Conservation (phyloP, 2,113 vertebrate species). For the Malurus melanocephalus region DNA sequence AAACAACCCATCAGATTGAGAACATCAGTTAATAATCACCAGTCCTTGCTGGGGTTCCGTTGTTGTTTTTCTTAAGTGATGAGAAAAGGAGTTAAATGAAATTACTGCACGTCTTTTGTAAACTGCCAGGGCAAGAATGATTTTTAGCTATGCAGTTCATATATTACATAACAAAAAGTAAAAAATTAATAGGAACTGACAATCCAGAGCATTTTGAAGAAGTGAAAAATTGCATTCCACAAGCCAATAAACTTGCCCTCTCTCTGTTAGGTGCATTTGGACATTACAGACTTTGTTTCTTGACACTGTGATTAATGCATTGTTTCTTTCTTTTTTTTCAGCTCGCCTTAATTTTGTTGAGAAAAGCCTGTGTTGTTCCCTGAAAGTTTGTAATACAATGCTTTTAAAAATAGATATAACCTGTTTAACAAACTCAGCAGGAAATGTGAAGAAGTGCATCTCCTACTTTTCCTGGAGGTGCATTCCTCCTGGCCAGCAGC, state of each 20-base stretch:
- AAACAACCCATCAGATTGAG: background rate
- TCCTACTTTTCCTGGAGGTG: constrained; percentile 66
- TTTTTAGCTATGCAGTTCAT: background rate
- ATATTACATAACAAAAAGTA: constrained; percentile 35
- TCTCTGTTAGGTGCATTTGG: background rate
- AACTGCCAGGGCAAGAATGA: constrained; percentile 1
- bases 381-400: constrained; percentile 30
- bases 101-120: background rate
- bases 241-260: constrained; percentile 7
- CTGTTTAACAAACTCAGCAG: constrained; percentile 70
- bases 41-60: background rate
- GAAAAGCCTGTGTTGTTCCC: constrained; percentile 17
- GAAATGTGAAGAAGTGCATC: constrained; percentile 68
- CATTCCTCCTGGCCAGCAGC: constrained; percentile 54
- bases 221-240: constrained; percentile 26
- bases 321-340: background rate
- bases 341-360: constrained; percentile 14
- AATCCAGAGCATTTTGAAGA: background rate
- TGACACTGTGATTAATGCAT: constrained; percentile 28
- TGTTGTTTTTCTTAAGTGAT: background rate
- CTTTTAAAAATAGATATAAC: constrained; percentile 69
- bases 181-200: constrained; percentile 45
- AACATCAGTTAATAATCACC: constrained; percentile 50
- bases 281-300: constrained; percentile 10
- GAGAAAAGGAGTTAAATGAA: background rate